Evolutionary conservation across 1,140 invertebrate species (phyloP).

Genomic region (Plectrocnemia conspersa): DNA sequence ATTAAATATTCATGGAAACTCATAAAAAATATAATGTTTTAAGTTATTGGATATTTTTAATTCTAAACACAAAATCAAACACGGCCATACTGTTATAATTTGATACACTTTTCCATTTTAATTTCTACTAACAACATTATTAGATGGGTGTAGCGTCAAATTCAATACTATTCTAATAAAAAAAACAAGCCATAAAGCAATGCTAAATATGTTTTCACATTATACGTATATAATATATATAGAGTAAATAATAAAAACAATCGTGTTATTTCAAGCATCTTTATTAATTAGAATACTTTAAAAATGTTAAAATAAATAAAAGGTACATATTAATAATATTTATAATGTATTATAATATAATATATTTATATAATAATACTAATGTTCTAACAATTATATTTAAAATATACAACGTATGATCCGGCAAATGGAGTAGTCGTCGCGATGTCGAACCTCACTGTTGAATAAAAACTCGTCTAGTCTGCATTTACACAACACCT

Average conservation of each 20-base stretch:
- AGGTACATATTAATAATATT: constrained; percentile 30
- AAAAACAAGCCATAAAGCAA: constrained; percentile 21
- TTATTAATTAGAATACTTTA: constrained; percentile 36
- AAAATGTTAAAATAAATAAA: constrained; percentile 35
- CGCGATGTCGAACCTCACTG: constrained; percentile 18
- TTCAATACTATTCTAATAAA: constrained; percentile 9
- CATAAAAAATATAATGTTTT: too few species aligned
- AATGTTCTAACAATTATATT: too few species aligned
- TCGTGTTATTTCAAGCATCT: constrained; percentile 33
- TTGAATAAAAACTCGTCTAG: constrained; percentile 21
- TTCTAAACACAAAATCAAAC: too few species aligned
- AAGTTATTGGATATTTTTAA: too few species aligned
- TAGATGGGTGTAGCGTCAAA: too few species aligned
- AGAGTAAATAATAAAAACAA: constrained; percentile 19
- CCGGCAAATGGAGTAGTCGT: constrained; percentile 26
- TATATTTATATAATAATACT: constrained; percentile 18
- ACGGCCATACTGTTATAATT: too few species aligned
- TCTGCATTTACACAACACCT: constrained; percentile 40
- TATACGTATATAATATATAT: too few species aligned
- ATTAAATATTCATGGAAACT: too few species aligned
- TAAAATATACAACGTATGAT: constrained; percentile 34
- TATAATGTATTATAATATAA: constrained; percentile 19
- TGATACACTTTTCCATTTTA: too few species aligned
- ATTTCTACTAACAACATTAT: too few species aligned
- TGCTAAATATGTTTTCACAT: too few species aligned